Percentiles rank a stretch among this genome's conserved stretches.
phyloP scores from a whole-genome alignment of 2,113 vertebrate species.

The Campylomormyrus tamandua region DNA sequence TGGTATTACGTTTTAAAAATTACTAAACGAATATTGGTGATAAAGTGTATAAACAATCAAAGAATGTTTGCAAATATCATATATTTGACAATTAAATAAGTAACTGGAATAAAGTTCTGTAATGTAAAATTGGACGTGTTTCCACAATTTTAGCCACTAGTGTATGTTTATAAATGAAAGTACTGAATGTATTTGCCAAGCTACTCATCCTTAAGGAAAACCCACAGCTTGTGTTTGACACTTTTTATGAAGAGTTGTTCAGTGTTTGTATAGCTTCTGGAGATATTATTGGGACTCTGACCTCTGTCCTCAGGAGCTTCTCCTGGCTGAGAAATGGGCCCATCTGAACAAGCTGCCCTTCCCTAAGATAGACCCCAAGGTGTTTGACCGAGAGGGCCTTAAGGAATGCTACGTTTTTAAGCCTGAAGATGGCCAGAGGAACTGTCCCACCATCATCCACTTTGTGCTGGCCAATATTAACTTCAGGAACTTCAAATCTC shows the following conservation, averaged over 20 bases:
- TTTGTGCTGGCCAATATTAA: constrained; percentile 94
- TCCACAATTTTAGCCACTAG: background rate
- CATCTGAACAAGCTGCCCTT: constrained; percentile 96
- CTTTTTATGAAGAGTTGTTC: background rate
- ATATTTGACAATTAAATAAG: background rate
- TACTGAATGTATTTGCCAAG: background rate
- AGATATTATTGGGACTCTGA: background rate
- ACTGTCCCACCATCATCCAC: constrained; percentile 90
- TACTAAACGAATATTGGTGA: background rate
- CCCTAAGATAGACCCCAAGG: constrained; percentile 90
- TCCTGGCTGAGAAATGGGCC: constrained; percentile 96
- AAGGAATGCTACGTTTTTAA: constrained; percentile 97
- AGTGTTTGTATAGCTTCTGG: background rate
- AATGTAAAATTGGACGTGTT: background rate
- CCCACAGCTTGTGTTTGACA: background rate
- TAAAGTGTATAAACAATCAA: background rate
- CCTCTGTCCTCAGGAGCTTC: constrained; percentile 70
- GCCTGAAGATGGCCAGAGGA: constrained; percentile 81
- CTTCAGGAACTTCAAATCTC: constrained; percentile 86
- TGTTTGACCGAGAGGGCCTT: constrained; percentile 89
- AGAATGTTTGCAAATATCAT: background rate
- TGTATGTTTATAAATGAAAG: background rate
- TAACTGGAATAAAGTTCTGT: background rate
- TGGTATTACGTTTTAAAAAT: background rate
- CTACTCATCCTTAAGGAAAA: background rate